phyloP scores from a whole-genome alignment of 1,140 invertebrate species.

The Campoletis sonorensis region DNA sequence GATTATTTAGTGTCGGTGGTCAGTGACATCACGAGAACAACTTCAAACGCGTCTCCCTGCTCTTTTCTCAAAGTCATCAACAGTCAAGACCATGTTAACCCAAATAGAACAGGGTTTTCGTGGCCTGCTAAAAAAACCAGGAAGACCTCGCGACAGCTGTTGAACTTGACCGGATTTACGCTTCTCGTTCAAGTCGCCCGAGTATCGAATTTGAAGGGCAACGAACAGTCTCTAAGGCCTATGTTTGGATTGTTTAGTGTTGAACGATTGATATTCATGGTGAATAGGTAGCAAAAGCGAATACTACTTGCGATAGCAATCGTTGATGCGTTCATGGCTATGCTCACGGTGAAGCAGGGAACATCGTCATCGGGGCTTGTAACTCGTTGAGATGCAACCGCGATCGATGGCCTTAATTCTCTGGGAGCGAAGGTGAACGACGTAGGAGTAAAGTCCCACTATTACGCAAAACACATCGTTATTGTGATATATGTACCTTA shows the following conservation, averaged over 20 bases:
- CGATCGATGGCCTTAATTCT: constrained; percentile 24
- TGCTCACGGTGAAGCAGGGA: background rate
- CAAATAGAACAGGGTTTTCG: background rate
- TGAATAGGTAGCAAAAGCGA: background rate
- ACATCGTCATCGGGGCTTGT: constrained; percentile 5
- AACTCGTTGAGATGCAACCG: constrained; percentile 3
- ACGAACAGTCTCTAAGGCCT: constrained; percentile 6
- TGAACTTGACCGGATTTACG: constrained; percentile 23
- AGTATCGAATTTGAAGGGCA: background rate
- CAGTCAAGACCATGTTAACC: background rate
- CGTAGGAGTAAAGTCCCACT: background rate
- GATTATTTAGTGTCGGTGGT: background rate
- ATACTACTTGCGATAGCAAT: background rate
- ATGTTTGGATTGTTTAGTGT: background rate
- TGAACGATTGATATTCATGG: background rate
- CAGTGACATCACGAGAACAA: background rate
- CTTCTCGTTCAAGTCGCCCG: background rate
- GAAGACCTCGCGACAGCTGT: background rate
- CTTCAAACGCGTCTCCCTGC: background rate
- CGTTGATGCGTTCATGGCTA: background rate
- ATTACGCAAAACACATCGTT: constrained; percentile 18
- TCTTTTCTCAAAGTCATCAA: background rate
- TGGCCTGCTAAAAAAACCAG: background rate
- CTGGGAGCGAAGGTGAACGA: background rate
- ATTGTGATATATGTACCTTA: background rate